phyloP scores from a whole-genome alignment of 2,888 invertebrate species.

The Chrysotoxum bicinctum region DNA sequence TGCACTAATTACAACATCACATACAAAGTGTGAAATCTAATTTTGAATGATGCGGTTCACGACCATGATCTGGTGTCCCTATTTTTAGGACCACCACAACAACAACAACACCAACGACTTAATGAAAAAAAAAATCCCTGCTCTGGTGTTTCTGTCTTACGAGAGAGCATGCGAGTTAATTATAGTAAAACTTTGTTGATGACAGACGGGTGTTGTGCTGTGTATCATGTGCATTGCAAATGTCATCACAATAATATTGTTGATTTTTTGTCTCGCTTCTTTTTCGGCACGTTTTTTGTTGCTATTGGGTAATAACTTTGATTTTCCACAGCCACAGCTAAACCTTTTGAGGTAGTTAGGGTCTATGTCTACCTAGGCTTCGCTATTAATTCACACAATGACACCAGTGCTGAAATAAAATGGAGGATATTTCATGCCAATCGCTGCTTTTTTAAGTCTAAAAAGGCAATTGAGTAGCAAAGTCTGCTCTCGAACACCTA shows the following conservation, averaged over 20 bases:
- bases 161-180: conserved; percentile 29
- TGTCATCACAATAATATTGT: conserved; percentile 21
- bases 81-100: conserved; percentile 46
- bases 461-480: too few relatives aligned
- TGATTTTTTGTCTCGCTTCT: neutral
- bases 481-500: too few relatives aligned
- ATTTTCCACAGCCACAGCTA: too few relatives aligned
- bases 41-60: conserved; percentile 68
- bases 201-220: conserved; percentile 11
- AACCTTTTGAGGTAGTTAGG: too few relatives aligned
- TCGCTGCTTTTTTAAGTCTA: too few relatives aligned
- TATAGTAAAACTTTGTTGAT: conserved; percentile 15
- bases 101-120: neutral
- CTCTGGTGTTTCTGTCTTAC: conserved; percentile 21
- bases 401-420: too few relatives aligned
- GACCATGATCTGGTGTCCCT: conserved; percentile 67
- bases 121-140: conserved; percentile 9
- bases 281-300: neutral
- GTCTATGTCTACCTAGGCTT: too few relatives aligned
- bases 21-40: conserved; percentile 54
- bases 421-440: too few relatives aligned
- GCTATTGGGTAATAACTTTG: too few relatives aligned
- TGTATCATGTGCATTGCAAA: conserved; percentile 53
- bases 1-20: conserved; percentile 55
- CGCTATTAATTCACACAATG: too few relatives aligned